Conservation (phyloP, 2,113 vertebrate genomes). For the Ranitomeya imitator region DNA sequence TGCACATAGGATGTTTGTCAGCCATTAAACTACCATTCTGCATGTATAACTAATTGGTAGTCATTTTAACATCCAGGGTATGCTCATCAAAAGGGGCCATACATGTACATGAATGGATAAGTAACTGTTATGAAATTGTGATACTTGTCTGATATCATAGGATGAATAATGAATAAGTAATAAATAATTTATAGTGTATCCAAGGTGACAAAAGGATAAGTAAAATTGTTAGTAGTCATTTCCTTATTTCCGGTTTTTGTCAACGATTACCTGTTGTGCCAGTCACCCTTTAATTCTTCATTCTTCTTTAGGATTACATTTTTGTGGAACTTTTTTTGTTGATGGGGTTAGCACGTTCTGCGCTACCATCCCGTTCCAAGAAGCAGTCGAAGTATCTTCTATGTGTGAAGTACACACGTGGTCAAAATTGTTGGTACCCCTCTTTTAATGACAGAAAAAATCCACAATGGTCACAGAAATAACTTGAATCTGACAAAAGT, state of each 20-base stretch:
- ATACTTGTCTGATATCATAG: background rate
- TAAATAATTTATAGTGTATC: background rate
- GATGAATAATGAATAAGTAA: background rate
- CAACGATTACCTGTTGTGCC: background rate
- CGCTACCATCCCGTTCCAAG: no score
- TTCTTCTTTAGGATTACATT: background rate
- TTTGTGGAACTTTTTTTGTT: background rate
- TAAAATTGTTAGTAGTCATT: background rate
- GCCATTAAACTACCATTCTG: no score
- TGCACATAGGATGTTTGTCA: no score
- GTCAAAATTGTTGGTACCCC: no score
- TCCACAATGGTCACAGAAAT: no score
- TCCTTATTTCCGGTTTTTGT: background rate
- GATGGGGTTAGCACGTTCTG: background rate
- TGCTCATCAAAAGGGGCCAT: background rate
- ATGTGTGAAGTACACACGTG: no score
- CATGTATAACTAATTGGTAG: no score
- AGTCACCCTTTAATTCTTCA: background rate
- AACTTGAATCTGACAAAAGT: no score
- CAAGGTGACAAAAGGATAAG: background rate
- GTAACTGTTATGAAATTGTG: background rate
- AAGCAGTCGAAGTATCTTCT: no score
- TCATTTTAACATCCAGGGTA: no score
- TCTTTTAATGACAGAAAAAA: no score
- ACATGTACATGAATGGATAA: background rate